Evolutionary conservation across 2,113 vertebrate species (phyloP).

Genomic region (Laticauda colubrina): DNA sequence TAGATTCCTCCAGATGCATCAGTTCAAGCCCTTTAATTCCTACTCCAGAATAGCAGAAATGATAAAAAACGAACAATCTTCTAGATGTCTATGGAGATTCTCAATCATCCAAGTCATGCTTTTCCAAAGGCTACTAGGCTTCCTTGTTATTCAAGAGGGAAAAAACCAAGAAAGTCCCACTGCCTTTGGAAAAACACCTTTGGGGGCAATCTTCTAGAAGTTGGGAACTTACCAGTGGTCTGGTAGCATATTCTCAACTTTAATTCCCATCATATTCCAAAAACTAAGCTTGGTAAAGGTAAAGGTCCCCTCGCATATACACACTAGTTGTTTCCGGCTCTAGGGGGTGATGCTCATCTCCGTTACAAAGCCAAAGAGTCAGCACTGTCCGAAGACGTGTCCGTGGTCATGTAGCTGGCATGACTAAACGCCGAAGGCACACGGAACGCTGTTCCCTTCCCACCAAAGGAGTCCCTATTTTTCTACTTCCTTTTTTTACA

Average conservation of each 20-base stretch:
- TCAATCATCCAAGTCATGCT: not conserved
- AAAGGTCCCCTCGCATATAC: too few species aligned
- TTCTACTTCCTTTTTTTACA: too few species aligned
- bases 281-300: not conserved
- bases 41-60: not conserved
- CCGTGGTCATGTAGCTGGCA: too few species aligned
- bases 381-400: too few species aligned
- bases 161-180: not conserved
- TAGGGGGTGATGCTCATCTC: too few species aligned
- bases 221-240: too few species aligned
- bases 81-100: not conserved
- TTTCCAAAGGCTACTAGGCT: not conserved
- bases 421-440: too few species aligned
- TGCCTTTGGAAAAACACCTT: not conserved
- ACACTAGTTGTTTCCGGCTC: too few species aligned
- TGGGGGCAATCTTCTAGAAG: not conserved
- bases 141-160: not conserved
- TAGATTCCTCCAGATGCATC: not conserved
- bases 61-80: not conserved
- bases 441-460: too few species aligned
- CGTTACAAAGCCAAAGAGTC: too few species aligned
- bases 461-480: too few species aligned
- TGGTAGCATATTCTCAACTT: not conserved
- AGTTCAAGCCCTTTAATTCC: not conserved
- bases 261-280: not conserved